Evolutionary conservation across 2,113 vertebrate species (phyloP), one percentile per base, ranked within the genome.

Genomic region (Brachyhypopomus gauderio): DNA sequence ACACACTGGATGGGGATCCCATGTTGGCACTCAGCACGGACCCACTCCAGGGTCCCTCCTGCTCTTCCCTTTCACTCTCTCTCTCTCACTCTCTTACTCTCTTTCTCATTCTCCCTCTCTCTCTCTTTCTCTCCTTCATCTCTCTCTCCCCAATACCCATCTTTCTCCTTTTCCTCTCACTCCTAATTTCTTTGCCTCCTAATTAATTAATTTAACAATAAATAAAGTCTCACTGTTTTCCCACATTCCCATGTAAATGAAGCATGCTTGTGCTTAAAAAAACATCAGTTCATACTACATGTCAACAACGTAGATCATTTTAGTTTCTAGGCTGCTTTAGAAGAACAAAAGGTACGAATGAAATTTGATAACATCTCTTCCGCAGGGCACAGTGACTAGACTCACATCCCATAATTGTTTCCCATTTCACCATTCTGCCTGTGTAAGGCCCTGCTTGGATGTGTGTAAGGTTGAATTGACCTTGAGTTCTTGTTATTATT

Each of bases 391-490:
- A 76, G 75, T 81, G 71, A 76, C 62, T 70, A 52, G 66, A 77
- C 67, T 66, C 77, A 79, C 75, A 85, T 83, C 76, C 81, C 81
- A 67, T 66, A 67, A 80, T 85, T 85, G 83, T 85, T 83, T 76
- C 66, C 48, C 70, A 7, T 80, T 71, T 62, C 30, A 78, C 72
- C 23, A 52, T 75, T 67, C 27, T 20, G 64, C 17, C 64, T 30
- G 30, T 36, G 36, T 6, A 20, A 71, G 48, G 55, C 67, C 67
- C 72, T 79, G 77, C 72, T 79, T 79, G 77, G 67, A 62, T 62
- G 14, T 17, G 4, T 79, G 55, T 60, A 12, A 72, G 56, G 22
- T 62, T 6, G 19, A 79, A 45, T 25, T 11, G 23, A 59, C 6
- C 56, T 19, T 62, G 36, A 59, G 7, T 17, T 79, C 11, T 79